These are phyloP conservation scores for Chascanopsetta lugubris DNA, from an alignment of 2,113 vertebrate genomes.

Conservation along the genomic window DNA sequence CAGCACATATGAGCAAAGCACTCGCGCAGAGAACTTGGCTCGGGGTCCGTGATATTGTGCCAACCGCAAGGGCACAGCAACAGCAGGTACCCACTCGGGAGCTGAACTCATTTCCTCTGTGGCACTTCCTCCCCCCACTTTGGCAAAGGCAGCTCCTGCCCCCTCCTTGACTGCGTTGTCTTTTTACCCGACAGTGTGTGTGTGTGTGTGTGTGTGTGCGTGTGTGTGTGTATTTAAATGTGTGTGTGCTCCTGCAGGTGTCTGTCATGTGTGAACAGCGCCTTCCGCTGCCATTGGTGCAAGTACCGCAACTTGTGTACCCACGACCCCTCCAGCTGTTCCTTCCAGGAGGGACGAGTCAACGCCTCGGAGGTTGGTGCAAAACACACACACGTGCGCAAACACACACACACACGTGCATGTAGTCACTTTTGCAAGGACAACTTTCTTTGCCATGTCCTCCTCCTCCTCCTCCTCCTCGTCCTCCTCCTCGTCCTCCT, in stretches of 20 bases:
- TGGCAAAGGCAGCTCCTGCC: not conserved
- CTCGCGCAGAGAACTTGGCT: slow-evolving; percentile 43
- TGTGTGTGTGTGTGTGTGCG: slow-evolving; percentile 44
- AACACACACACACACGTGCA: slow-evolving; percentile 4
- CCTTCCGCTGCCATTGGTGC: slow-evolving; percentile 99
- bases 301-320: slow-evolving; percentile 98
- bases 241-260: slow-evolving; percentile 86
- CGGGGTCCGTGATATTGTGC: slow-evolving; percentile 39
- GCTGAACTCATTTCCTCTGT: slow-evolving; percentile 67
- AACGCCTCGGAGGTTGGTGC: slow-evolving; percentile 91
- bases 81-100: slow-evolving; percentile 69
- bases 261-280: slow-evolving; percentile 97
- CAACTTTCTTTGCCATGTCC: not conserved
- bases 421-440: not conserved
- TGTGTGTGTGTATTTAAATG: slow-evolving; percentile 50
- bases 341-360: slow-evolving; percentile 97
- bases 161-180: slow-evolving; percentile 31
- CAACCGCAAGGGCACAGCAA: slow-evolving; percentile 65
- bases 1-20: slow-evolving; percentile 33
- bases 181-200: slow-evolving; percentile 24
- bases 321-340: slow-evolving; percentile 96
- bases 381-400: slow-evolving; percentile 13
- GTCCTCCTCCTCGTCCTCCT: not conserved
- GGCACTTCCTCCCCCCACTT: slow-evolving; percentile 36
- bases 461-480: not conserved